Conservation (phyloP, 2,797 vertebrate species). For the Characodon lateralis region DNA sequence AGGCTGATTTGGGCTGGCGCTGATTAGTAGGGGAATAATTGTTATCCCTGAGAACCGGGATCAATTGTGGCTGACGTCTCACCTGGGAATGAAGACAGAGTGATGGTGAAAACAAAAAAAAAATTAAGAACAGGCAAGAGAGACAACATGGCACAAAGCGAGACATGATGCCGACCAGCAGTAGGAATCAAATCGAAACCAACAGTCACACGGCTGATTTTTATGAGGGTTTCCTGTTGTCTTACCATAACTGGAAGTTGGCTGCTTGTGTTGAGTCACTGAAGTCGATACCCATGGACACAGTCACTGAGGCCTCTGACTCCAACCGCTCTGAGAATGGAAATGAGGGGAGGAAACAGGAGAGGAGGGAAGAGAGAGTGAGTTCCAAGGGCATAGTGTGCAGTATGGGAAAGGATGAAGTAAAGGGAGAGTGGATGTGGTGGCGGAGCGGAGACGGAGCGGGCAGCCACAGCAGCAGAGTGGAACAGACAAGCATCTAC, state of each 20-base stretch:
- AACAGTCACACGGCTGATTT: background rate
- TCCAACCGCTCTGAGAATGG: conserved; percentile 86
- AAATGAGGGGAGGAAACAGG: conserved; percentile 30
- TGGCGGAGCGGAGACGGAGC: background rate
- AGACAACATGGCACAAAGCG: background rate
- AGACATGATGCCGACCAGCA: conserved; percentile 7
- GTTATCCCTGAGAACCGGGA: conserved; percentile 92
- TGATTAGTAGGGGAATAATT: conserved; percentile 97
- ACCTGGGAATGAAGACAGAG: conserved; percentile 62
- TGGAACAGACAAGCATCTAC: conserved; percentile 77
- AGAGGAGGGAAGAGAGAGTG: conserved; percentile 45
- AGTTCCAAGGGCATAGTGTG: conserved; percentile 70
- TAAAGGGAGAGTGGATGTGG: conserved; percentile 21
- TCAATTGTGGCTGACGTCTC: conserved; percentile 90
- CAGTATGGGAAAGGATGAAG: conserved; percentile 50
- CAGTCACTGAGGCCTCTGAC: conserved; percentile 87
- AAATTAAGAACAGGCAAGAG: conserved; percentile 36
- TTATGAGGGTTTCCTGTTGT: conserved; percentile 39
- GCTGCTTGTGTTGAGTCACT: conserved; percentile 95
- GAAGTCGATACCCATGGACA: conserved; percentile 95
- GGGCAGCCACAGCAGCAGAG: conserved; percentile 58
- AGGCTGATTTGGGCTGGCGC: conserved; percentile 85
- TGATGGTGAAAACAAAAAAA: conserved; percentile 26
- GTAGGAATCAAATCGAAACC: background rate
- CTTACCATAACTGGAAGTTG: conserved; percentile 96